Base-by-base conservation (phyloP, 2,888 invertebrate genomes). In the Ormyrus nitidulus region DNA sequence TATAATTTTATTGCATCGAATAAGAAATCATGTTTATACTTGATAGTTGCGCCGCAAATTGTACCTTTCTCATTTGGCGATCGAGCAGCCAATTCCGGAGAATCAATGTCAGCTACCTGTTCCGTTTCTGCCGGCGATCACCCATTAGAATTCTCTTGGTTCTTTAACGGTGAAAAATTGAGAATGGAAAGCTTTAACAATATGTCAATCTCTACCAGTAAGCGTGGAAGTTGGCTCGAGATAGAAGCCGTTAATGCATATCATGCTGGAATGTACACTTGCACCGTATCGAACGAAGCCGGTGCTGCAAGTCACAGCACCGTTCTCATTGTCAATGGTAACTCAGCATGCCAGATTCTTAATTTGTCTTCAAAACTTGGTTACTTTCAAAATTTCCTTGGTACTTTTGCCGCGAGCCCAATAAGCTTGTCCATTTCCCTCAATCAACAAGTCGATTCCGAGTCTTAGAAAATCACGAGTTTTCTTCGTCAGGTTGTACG, bases 211-310 rank as follows among this genome's bases (percentile, higher is more conserved):
- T 90, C 92, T 77, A 91, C 90, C 85, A 72, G 91, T 73, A 88
- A 87, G 86, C 91, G 94, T 84, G 93, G 93, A 85, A 93, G 93
- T 83, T 92, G 94, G 81, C 89, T 94, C 86, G 93, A 93, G 84
- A 94, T 95, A 83, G 93, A 94, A 84, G 92, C 94, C 13, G 93
- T 95, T 66, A 93, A 93, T 80, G 94, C 93, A 58, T 92, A 92
- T 74, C 95, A 96, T 89, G 94, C 94, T 83, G 96, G 96, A 80
- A 92, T 93, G 88, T 96, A 95, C 87, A 95, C 95, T 64, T 96
- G 96, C 88, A 92, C 94, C 74, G 96, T 95, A 44, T 92, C 92
- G 84, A 96, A 96, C 91, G 92, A 91, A 87, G 96, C 95, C 58
- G 96, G 96, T 84, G 92, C 91, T 85, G 92, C 93, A 84, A 94